These are phyloP conservation scores for Todus mexicanus DNA, from an alignment of 2,797 vertebrate species.

Conservation along the genomic window DNA sequence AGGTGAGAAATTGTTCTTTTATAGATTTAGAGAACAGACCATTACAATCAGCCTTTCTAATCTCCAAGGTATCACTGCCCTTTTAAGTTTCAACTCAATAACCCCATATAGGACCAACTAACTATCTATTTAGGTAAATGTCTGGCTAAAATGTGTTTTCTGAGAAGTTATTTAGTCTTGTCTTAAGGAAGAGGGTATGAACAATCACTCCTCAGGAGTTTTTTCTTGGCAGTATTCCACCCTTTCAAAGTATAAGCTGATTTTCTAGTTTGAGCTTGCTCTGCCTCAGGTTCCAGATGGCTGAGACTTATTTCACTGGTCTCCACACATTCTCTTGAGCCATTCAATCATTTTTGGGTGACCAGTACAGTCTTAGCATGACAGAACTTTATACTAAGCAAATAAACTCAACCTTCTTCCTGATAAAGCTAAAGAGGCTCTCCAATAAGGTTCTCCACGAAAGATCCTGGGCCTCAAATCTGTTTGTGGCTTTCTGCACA, in stretches of 20 bases:
- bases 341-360: neutral
- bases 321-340: neutral
- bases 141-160: neutral
- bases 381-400: neutral
- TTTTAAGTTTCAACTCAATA: neutral
- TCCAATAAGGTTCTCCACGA: neutral
- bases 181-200: neutral
- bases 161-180: neutral
- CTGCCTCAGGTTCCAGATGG: neutral
- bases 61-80: neutral
- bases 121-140: neutral
- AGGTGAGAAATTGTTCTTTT: neutral
- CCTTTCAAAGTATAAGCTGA: neutral
- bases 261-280: neutral
- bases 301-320: neutral
- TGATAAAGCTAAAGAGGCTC: neutral
- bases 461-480: neutral
- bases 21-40: neutral
- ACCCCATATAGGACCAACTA: neutral
- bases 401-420: neutral
- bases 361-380: neutral
- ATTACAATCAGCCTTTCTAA: neutral
- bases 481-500: neutral
- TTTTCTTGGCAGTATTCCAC: neutral
- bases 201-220: neutral